Evolutionary conservation across 1,140 invertebrate genomes (phyloP).

Genomic region (Phocides pigmalion): DNA sequence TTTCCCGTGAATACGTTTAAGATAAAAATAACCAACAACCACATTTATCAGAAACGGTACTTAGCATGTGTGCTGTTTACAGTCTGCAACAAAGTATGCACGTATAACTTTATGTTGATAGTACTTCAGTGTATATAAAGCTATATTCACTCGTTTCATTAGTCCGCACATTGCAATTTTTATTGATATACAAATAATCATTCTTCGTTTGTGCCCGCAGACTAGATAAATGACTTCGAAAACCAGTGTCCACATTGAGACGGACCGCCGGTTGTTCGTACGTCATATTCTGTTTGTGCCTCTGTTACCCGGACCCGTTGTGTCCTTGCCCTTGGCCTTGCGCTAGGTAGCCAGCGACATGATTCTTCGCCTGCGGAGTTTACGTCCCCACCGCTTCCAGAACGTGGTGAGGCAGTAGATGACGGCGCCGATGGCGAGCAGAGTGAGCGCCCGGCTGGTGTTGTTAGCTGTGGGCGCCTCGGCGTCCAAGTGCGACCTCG

Average conservation of each 20-base stretch:
- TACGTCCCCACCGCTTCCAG: constrained; percentile 67
- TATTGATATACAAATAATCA: neutral
- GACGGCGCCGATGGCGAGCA: constrained; percentile 51
- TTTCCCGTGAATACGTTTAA: neutral
- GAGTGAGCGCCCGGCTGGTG: constrained; percentile 45
- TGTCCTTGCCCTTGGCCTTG: constrained; percentile 9
- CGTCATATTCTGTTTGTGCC: constrained; percentile 22
- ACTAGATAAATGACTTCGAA: constrained; percentile 4
- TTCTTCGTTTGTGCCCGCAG: constrained; percentile 21
- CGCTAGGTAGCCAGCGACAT: constrained; percentile 69
- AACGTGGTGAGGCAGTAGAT: constrained; percentile 55
- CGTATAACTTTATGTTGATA: neutral
- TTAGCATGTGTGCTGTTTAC: neutral
- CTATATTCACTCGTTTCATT: neutral
- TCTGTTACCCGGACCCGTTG: neutral
- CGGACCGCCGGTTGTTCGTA: neutral
- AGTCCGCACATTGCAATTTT: neutral
- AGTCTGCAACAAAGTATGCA: neutral
- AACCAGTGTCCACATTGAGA: neutral
- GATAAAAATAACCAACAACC: too few relatives aligned
- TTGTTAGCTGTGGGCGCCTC: constrained; percentile 37
- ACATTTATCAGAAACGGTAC: too few relatives aligned
- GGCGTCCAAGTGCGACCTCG: constrained; percentile 39
- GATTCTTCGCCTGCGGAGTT: constrained; percentile 58
- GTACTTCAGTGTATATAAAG: neutral